Evolutionary conservation across 2,113 vertebrate species (phyloP).

Genomic region (Peromyscus maniculatus): DNA sequence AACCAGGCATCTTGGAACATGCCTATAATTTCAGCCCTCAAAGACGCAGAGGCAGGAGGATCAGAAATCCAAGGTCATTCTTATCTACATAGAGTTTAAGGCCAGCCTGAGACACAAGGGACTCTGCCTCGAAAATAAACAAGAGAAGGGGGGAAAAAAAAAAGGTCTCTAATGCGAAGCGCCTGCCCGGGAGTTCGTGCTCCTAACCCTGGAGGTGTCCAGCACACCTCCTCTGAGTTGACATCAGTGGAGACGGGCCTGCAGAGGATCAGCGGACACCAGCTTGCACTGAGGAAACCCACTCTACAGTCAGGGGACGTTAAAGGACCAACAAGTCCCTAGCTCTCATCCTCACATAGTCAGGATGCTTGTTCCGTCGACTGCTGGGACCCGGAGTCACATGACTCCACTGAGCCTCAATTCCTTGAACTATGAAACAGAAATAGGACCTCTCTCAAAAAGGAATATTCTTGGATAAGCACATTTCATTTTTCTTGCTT

Average conservation of each 20-base stretch:
- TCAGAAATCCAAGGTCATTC: background rate
- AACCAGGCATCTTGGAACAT: background rate
- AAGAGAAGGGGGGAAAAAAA: background rate
- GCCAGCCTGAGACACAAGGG: background rate
- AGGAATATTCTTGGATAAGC: background rate
- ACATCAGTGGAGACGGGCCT: background rate
- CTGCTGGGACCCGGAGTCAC: background rate
- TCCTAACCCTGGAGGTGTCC: background rate
- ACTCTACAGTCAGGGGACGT: background rate
- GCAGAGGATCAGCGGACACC: background rate
- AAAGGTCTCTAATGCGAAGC: background rate
- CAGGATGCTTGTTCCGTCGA: background rate
- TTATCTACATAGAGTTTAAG: background rate
- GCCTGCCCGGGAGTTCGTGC: background rate
- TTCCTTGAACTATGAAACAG: background rate
- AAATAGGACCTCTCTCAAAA: no score
- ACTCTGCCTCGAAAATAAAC: background rate
- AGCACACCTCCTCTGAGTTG: background rate
- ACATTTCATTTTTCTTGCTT: background rate
- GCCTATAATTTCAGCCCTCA: background rate
- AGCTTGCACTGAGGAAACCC: background rate
- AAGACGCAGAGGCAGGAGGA: background rate
- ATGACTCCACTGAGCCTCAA: background rate
- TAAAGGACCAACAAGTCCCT: background rate
- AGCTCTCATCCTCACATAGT: background rate